These are phyloP conservation scores for Acleris literana DNA, from an alignment of 2,888 invertebrate genomes.

Conservation along the genomic window DNA sequence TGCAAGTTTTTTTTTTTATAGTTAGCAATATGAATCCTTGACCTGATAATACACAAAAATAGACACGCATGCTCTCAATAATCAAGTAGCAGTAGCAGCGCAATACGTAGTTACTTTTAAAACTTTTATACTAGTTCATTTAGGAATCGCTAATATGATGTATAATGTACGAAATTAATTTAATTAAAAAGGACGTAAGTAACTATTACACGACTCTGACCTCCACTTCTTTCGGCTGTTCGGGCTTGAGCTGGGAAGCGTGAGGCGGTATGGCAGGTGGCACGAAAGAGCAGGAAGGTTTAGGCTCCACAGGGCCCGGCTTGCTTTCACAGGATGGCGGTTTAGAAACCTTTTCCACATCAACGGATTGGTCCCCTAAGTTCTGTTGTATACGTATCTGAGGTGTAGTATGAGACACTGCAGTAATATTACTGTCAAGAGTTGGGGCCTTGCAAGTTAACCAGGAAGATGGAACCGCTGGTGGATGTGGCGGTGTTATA, in stretches of 20 bases:
- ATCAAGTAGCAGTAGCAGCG: constrained; percentile 62
- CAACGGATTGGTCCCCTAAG: constrained; percentile 53
- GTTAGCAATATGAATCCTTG: constrained; percentile 69
- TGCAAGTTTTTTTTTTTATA: constrained; percentile 37
- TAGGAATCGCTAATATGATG: constrained; percentile 14
- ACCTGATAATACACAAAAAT: constrained; percentile 79
- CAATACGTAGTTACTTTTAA: constrained; percentile 62
- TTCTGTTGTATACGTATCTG: constrained; percentile 68
- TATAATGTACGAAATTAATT: constrained; percentile 7
- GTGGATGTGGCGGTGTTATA: constrained; percentile 59
- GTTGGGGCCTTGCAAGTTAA: constrained; percentile 53
- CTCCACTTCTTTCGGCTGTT: constrained; percentile 77
- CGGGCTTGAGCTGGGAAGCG: constrained; percentile 66
- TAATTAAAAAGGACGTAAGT: not conserved
- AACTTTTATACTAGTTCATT: constrained; percentile 41
- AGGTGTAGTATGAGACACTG: constrained; percentile 53
- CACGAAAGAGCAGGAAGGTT: constrained; percentile 73
- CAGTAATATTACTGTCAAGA: constrained; percentile 47
- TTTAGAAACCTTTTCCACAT: constrained; percentile 54
- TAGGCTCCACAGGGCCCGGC: constrained; percentile 53
- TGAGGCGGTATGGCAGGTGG: constrained; percentile 53
- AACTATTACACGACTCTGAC: constrained; percentile 59
- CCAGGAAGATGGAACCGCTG: constrained; percentile 76
- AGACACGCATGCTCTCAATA: constrained; percentile 75
- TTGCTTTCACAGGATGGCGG: constrained; percentile 49